phyloP scores from a whole-genome alignment of 2,113 vertebrate species.

The Dicaeum eximium region DNA sequence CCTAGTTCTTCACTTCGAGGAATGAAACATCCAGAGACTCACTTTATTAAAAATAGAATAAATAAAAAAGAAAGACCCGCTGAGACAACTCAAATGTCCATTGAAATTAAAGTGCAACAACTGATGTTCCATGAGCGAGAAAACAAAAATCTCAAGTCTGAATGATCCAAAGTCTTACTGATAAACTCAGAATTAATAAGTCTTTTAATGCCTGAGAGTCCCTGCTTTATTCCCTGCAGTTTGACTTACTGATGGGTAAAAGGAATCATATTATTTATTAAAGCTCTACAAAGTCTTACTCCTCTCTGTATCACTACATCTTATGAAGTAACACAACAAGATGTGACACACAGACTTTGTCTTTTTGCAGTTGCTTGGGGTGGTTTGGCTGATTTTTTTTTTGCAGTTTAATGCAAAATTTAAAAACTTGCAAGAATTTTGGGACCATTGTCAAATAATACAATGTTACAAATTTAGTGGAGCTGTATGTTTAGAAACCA shows the following conservation, averaged over 20 bases:
- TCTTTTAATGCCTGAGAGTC: neutral
- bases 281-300: neutral
- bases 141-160: neutral
- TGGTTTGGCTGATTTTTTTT: neutral
- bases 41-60: neutral
- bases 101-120: neutral
- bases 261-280: neutral
- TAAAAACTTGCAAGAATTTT: neutral
- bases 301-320: neutral
- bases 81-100: neutral
- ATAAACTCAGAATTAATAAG: neutral
- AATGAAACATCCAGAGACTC: neutral
- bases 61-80: neutral
- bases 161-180: neutral
- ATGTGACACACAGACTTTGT: neutral
- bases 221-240: neutral
- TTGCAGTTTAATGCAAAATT: neutral
- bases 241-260: neutral
- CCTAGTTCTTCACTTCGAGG: neutral
- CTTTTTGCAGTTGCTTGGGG: neutral
- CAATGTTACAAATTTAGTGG: neutral
- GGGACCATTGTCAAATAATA: neutral
- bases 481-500: neutral
- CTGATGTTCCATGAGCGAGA: neutral
- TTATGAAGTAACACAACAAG: neutral